Evolutionary conservation across 2,113 vertebrate species (phyloP).

Genomic region (Odocoileus hemionus): DNA sequence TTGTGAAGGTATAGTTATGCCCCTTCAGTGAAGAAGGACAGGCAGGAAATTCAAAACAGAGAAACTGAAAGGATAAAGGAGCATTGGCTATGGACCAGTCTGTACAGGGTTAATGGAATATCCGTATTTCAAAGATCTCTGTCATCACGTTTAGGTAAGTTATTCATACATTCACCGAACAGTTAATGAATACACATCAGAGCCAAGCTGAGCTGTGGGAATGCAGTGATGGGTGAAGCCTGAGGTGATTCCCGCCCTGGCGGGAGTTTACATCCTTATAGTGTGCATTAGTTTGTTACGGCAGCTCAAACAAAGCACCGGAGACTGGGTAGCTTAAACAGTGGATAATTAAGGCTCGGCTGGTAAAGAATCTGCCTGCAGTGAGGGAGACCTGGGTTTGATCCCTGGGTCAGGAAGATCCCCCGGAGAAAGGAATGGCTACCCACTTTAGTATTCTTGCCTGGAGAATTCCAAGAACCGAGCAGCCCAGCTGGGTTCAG

Average conservation of each 20-base stretch:
- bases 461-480: neutral
- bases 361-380: neutral
- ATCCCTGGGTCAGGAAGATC: neutral
- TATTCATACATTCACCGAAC: neutral
- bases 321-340: neutral
- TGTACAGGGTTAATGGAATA: neutral
- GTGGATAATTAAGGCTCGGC: neutral
- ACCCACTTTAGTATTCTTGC: neutral
- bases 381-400: neutral
- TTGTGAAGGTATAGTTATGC: neutral
- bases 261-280: neutral
- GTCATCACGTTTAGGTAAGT: neutral
- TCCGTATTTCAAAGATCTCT: neutral
- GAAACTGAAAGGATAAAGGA: neutral
- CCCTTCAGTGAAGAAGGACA: neutral
- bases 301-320: neutral
- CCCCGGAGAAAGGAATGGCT: neutral
- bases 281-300: neutral
- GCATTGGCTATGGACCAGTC: neutral
- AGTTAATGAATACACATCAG: neutral
- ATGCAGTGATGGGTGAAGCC: neutral
- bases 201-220: neutral
- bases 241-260: fast-evolving
- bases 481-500: neutral
- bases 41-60: neutral